Evolutionary conservation across 2,888 invertebrate genomes (phyloP).

Genomic region (Amphipyra berbera): DNA sequence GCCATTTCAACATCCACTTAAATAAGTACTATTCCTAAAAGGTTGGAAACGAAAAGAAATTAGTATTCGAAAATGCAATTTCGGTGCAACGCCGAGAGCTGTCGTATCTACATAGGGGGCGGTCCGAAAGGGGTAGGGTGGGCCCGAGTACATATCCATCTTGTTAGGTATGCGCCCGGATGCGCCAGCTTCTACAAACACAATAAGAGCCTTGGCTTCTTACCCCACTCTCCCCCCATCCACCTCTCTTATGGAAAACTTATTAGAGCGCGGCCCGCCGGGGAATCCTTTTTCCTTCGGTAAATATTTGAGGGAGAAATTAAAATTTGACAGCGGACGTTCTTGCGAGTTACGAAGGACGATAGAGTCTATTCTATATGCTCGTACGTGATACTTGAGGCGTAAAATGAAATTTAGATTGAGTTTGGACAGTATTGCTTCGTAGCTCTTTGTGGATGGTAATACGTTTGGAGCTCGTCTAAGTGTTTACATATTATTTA

Average conservation of each 20-base stretch:
- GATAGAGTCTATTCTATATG: slow-evolving; percentile 83
- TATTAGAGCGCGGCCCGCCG: slow-evolving; percentile 88
- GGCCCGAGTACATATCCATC: slow-evolving; percentile 86
- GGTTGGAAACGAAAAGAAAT: slow-evolving; percentile 78
- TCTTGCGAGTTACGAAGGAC: slow-evolving; percentile 79
- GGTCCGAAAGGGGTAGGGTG: slow-evolving; percentile 81
- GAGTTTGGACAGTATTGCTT: slow-evolving; percentile 83
- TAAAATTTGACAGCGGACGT: slow-evolving; percentile 90
- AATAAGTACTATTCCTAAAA: slow-evolving; percentile 59
- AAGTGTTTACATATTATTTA: slow-evolving; percentile 62
- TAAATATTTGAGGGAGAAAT: slow-evolving; percentile 90
- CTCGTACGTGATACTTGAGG: slow-evolving; percentile 87
- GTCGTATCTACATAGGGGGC: slow-evolving; percentile 77
- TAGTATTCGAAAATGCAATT: slow-evolving; percentile 89
- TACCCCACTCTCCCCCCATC: slow-evolving; percentile 68
- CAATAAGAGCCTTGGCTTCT: slow-evolving; percentile 88
- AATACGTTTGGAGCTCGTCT: slow-evolving; percentile 49
- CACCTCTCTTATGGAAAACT: slow-evolving; percentile 88
- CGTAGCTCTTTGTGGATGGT: slow-evolving; percentile 67
- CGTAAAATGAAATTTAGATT: slow-evolving; percentile 89
- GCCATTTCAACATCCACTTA: slow-evolving; percentile 53
- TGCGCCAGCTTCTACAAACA: slow-evolving; percentile 89
- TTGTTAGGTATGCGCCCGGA: slow-evolving; percentile 90
- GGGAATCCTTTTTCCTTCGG: slow-evolving; percentile 90
- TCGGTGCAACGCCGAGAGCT: slow-evolving; percentile 81